Evolutionary conservation across 2,797 vertebrate species (phyloP).

Genomic region (Crocidura indochinensis): DNA sequence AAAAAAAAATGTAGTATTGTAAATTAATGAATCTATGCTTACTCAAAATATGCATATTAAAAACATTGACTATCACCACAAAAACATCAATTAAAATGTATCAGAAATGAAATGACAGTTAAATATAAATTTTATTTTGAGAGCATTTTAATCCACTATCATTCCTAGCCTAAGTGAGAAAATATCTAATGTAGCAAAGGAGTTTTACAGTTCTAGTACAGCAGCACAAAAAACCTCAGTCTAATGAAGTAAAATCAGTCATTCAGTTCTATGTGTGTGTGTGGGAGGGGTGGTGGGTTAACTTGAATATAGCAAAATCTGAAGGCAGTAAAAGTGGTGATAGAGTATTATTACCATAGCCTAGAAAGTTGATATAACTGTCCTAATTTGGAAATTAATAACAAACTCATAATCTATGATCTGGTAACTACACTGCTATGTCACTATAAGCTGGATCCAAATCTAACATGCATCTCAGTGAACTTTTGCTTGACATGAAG

Average conservation of each 20-base stretch:
- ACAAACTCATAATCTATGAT: not conserved
- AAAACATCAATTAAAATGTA: not conserved
- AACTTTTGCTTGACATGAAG: not conserved
- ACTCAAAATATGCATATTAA: conserved; percentile 70
- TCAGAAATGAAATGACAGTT: conserved; percentile 59
- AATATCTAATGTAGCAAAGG: conserved; percentile 32
- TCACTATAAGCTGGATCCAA: not conserved
- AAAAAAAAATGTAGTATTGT: conserved; percentile 56
- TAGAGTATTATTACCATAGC: not conserved
- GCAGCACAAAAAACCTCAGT: not conserved
- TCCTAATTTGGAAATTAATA: not conserved
- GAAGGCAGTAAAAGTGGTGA: conserved; percentile 30
- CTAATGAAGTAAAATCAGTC: not conserved
- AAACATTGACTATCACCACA: not conserved
- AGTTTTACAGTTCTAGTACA: not conserved
- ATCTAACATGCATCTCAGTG: not conserved
- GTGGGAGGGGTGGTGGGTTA: too few relatives aligned
- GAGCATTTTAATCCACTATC: conserved; percentile 16
- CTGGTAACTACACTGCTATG: not conserved
- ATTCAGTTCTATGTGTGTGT: not conserved
- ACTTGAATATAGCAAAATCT: not conserved
- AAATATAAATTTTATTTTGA: conserved; percentile 40
- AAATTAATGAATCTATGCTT: conserved; percentile 70
- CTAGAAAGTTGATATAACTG: not conserved
- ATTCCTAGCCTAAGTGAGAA: conserved; percentile 2